A percentile compares a stretch with the other conserved stretches of the same genome.
Conservation (phyloP, 2,113 vertebrate genomes). For the Forbesichthys agassizii region DNA sequence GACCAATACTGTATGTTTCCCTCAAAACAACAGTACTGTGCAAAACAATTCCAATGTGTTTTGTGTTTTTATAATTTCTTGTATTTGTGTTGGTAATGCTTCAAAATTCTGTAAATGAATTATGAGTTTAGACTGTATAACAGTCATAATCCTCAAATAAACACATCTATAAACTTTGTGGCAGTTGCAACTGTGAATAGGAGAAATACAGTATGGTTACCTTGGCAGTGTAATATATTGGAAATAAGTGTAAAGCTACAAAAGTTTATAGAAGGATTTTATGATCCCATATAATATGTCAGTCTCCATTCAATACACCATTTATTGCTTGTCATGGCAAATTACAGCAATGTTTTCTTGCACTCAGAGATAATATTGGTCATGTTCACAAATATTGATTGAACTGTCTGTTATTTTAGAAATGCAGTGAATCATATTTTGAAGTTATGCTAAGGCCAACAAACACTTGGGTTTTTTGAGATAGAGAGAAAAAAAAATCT, state of each 20-base stretch:
- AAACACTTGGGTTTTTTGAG: conserved; percentile 2
- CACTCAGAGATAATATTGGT: not conserved
- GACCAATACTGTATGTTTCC: not conserved
- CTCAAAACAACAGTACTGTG: conserved; percentile 42
- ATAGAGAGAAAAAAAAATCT: not conserved
- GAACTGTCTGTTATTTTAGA: not conserved
- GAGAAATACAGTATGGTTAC: no score
- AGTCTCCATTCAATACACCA: conserved; percentile 1
- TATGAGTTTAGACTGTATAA: no score
- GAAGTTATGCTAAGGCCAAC: not conserved
- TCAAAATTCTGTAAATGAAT: no score
- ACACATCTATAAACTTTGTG: no score
- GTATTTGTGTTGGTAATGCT: no score
- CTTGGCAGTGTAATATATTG: no score
- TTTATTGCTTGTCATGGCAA: conserved; percentile 7
- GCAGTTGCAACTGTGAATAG: no score
- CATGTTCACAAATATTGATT: conserved; percentile 2
- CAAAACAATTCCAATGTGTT: conserved; percentile 26
- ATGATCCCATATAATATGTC: conserved; percentile 2
- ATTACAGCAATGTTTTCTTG: not conserved
- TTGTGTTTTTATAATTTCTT: not conserved
- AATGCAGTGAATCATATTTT: not conserved
- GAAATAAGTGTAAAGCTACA: no score
- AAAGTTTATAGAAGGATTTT: not conserved
- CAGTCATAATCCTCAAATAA: no score